These are phyloP conservation scores for Lochmaea crataegi DNA, from an alignment of 2,888 invertebrate species.

Conservation along the genomic window DNA sequence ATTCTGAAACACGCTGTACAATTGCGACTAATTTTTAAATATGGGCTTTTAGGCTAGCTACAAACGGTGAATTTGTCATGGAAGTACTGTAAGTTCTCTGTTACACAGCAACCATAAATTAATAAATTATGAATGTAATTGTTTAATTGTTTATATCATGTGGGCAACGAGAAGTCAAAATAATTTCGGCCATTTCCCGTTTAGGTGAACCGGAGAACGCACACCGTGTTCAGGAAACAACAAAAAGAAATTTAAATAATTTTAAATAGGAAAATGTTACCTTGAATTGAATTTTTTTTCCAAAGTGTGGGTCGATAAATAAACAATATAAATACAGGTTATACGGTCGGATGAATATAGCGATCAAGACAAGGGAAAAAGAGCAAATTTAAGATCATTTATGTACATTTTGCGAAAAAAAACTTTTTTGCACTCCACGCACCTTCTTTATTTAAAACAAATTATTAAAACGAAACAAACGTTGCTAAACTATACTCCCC, in stretches of 20 bases:
- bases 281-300: conserved; percentile 12
- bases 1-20: no score
- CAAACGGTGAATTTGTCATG: no score
- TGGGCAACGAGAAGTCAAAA: conserved; percentile 13
- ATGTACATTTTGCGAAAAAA: no score
- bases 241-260: conserved; percentile 27
- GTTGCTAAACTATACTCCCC: no score
- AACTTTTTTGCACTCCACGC: no score
- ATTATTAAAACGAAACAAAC: no score
- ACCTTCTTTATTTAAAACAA: no score
- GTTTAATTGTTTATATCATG: conserved; percentile 25
- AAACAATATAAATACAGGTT: conserved; percentile 4
- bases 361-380: background rate
- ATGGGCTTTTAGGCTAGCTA: no score
- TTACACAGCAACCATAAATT: conserved; percentile 6
- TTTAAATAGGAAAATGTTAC: conserved; percentile 19
- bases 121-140: conserved; percentile 7
- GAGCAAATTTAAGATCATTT: background rate
- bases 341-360: background rate
- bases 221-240: conserved; percentile 19
- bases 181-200: conserved; percentile 33
- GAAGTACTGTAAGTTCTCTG: background rate
- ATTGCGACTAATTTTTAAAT: no score
- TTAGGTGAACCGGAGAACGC: background rate
- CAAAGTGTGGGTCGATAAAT: conserved; percentile 9